These are phyloP conservation scores for Dromaius novaehollandiae DNA, from an alignment of 2,113 vertebrate species.

Conservation along the genomic window DNA sequence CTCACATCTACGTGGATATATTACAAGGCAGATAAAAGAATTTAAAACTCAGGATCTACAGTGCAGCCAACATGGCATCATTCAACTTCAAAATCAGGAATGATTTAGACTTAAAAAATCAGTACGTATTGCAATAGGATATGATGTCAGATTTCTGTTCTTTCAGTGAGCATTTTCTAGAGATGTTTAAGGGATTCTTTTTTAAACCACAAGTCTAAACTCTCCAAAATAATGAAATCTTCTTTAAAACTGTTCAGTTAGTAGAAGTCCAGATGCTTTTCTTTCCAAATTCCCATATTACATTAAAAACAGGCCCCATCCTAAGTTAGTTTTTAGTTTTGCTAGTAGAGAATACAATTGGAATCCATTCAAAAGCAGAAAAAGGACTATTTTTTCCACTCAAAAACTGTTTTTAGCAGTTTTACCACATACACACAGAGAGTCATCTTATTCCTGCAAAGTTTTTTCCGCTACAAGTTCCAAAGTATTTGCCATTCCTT, in stretches of 20 bases:
- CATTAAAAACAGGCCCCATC: background rate
- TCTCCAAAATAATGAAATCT: background rate
- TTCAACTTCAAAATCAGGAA: background rate
- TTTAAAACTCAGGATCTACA: background rate
- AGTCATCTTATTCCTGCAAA: background rate
- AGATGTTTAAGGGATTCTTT: background rate
- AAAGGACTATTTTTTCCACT: background rate
- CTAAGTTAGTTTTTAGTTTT: background rate
- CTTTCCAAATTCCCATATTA: background rate
- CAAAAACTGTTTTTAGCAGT: background rate
- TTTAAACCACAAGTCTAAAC: background rate
- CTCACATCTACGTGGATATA: background rate
- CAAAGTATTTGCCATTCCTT: background rate
- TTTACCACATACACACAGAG: background rate
- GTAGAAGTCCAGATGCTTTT: background rate
- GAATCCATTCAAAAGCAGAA: background rate
- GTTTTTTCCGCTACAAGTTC: conserved; percentile 4
- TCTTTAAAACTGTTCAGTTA: background rate
- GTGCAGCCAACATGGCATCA: background rate
- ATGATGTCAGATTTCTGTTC: background rate
- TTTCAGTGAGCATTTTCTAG: background rate
- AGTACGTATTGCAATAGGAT: background rate
- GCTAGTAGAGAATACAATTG: background rate
- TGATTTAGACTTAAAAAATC: fast-evolving
- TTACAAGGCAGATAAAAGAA: conserved; percentile 1